Conservation (phyloP, 1,140 invertebrate species). For the roundworm (Caenorhabditis elegans) region WBcel235 BX284602.5:5045001-5045500, state of each 20-base stretch:
- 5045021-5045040: conserved; percentile 7
- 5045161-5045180: too few species aligned
- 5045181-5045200: too few species aligned
- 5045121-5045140: conserved; percentile 10
- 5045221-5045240: background rate
- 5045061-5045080: background rate
- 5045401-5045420: background rate
- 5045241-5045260: background rate
- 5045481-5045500: too few species aligned
- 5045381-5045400: background rate
- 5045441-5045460: too few species aligned
- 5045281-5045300: background rate
- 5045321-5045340: too few species aligned
- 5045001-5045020: conserved; percentile 26
- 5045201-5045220: background rate
- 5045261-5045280: background rate
- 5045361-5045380: background rate
- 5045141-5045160: background rate
- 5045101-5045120: conserved; percentile 14
- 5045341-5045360: background rate
- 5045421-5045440: too few species aligned
- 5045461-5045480: too few species aligned
- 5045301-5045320: background rate
- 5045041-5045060: conserved; percentile 21
- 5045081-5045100: conserved; percentile 29